Base-by-base conservation (phyloP, 2,797 vertebrate species). In the Hyperoplus immaculatus region DNA sequence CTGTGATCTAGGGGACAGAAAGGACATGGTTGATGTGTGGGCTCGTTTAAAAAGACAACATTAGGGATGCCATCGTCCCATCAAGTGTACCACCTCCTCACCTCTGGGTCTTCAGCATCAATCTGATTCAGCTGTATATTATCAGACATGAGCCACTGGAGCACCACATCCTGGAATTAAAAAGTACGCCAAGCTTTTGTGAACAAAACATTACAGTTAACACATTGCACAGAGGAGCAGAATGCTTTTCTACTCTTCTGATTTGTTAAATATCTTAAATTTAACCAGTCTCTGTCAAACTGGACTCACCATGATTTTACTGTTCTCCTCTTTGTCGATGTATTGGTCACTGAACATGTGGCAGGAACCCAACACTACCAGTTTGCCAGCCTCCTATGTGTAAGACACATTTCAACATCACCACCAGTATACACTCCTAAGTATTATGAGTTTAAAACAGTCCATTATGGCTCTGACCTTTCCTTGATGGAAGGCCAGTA, bases 311-410 rank as follows among this genome's bases (percentile, higher is more conserved):
- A 97, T 93, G 84, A 99, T 97, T 95, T 98, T 99, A 90, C 92
- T 92, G 69, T 99, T 99, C 93, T 99, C 98, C 92, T 99, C 98
- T 93, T 99, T 99, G 92, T 99, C 97, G 80, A 99, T 92, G 90
- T 98, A 99, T 6, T 98, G 97, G 87, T 99, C 98, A 84, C 93
- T 96, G 92, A 99, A 98, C 98, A 99, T 99, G 93, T 99, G 97
- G 77, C 96, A 98, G 45, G 98, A 99, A 60, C 98, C 98, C 87
- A 98, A 75, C 0, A 98, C 98, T 50, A 94, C 98, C 90, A 99
- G 91, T 85, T 97, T 99, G n/a, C 98, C 98, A 21, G 95, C 95
- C 77, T 95, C 94, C 94, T 93, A 45, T 11, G 87, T 11, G 76
- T 12, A 4, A 65, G 4, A 77, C 14, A 47, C 53, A 1, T 60